Evolutionary conservation across 2,113 vertebrate species (phyloP).

Genomic region (Monopterus albus): DNA sequence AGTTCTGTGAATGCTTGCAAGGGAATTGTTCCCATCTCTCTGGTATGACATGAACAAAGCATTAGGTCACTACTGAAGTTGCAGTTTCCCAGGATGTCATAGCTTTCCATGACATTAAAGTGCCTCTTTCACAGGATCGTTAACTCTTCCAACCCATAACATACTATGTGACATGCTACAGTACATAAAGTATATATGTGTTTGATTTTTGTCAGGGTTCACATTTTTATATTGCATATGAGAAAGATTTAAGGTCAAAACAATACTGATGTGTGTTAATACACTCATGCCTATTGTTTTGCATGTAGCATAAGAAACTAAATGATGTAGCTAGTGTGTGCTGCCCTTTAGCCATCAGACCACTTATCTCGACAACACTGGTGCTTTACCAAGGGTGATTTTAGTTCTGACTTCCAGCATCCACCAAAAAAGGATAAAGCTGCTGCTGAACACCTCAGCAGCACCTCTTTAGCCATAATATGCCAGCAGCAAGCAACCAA

Average conservation of each 20-base stretch:
- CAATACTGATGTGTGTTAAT: neutral
- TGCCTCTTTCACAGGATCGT: too few relatives aligned
- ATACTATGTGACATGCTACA: too few relatives aligned
- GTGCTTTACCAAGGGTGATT: neutral
- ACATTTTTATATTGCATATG: neutral
- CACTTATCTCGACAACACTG: neutral
- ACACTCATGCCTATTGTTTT: neutral
- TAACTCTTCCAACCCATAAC: too few relatives aligned
- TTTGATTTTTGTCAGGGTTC: neutral
- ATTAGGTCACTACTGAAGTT: neutral
- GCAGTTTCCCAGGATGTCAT: neutral
- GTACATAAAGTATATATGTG: too few relatives aligned
- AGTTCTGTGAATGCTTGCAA: too few relatives aligned
- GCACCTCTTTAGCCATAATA: slow-evolving; percentile 72
- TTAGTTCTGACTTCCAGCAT: neutral
- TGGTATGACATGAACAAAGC: neutral
- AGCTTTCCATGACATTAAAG: too few relatives aligned
- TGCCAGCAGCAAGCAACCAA: slow-evolving; percentile 62
- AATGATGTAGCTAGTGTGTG: neutral
- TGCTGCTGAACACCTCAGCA: slow-evolving; percentile 31
- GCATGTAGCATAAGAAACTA: too few relatives aligned
- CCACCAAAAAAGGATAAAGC: slow-evolving; percentile 46
- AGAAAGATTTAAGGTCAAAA: neutral
- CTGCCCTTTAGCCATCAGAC: neutral
- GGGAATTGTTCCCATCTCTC: neutral